These are phyloP conservation scores for Mareca penelope DNA, from an alignment of 2,797 vertebrate species.

Conservation along the genomic window DNA sequence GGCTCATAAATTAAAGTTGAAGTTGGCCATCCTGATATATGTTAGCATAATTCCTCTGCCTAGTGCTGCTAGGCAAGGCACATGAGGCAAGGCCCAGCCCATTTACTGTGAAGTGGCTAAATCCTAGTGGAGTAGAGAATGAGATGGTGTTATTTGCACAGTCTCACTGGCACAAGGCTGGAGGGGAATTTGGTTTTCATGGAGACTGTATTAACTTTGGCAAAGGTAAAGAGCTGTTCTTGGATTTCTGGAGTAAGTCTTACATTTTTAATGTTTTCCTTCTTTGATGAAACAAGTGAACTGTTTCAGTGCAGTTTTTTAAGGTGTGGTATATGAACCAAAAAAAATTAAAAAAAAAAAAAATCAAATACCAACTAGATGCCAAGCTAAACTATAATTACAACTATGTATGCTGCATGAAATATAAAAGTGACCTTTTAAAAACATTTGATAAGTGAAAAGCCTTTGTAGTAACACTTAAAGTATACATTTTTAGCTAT, in stretches of 20 bases:
- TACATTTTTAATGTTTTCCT: conserved; percentile 38
- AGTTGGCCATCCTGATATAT: neutral
- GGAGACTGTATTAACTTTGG: conserved; percentile 52
- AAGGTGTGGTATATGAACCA: neutral
- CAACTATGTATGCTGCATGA: neutral
- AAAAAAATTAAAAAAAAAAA: neutral
- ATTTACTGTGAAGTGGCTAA: neutral
- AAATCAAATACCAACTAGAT: neutral
- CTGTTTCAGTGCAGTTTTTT: neutral
- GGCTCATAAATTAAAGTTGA: neutral
- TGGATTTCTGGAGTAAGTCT: neutral
- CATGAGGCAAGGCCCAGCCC: neutral
- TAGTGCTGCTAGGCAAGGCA: neutral
- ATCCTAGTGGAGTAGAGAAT: neutral
- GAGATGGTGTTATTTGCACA: neutral
- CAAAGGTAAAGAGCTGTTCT: conserved; percentile 24
- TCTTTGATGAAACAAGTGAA: neutral
- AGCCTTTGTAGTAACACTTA: neutral
- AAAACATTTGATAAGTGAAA: neutral
- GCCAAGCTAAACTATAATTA: neutral
- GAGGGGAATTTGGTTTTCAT: conserved; percentile 44
- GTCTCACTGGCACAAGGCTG: neutral
- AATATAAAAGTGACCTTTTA: neutral
- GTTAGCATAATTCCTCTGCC: neutral
- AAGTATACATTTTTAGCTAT: neutral